Evolutionary conservation across 2,888 invertebrate species (phyloP), one percentile per base, ranked within the genome.

Genomic region (Acleris literana): DNA sequence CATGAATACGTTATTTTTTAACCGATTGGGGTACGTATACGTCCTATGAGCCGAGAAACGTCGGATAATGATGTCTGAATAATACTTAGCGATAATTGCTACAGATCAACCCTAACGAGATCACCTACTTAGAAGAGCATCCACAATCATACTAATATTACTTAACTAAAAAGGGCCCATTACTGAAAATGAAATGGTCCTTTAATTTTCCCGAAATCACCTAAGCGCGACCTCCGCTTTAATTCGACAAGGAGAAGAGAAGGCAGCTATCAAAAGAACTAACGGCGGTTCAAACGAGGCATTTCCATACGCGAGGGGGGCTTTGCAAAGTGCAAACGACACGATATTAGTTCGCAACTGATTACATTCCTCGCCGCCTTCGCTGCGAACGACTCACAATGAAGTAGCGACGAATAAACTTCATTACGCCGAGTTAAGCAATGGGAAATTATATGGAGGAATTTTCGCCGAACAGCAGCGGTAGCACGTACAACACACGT

Each of bases 381-480:
- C 82, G 79, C 80, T 81, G 81, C 84, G 85, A 89, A 90, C 87
- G 88, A 86, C 86, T 90, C 85, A 82, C 86, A 89, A 88, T 90
- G 88, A 87, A 90, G 89, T 89, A 89, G 86, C 88, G 86, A 84
- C 86, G 89, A 90, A 92, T 93, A 91, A 91, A 92, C 91, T 92
- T 90, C 88, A 92, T 92, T 90, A 91, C 87, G 79, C 81, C 82
- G 84, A 88, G 88, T 91, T 90, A 89, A 90, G 88, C 86, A 90
- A 66, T 90, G 84, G 88, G 84, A 88, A 90, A 92, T 92, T 91
- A 91, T 91, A 90, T 87, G 88, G 84, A 88, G 86, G 86, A 88
- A 92, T 92, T 92, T 92, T 91, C 87, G 88, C 84, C 82, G 82
- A 87, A 82, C 83, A 81, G 81, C 78, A 83, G 79, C 80, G 80